Conservation (phyloP, 2,797 vertebrate species). For the Lithobates sylvaticus region DNA sequence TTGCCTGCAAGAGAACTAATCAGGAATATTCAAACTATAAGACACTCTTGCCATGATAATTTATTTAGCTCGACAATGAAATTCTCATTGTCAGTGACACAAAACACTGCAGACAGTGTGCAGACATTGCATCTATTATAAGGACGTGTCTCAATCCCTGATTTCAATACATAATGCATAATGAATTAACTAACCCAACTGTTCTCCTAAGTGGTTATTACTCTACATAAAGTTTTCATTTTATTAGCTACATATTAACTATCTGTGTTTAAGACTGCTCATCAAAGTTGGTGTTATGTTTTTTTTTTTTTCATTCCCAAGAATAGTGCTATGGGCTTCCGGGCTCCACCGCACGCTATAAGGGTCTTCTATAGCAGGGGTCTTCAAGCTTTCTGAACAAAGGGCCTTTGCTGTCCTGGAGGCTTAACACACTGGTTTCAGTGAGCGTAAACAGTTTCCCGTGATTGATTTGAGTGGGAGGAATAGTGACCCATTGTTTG, state of each 20-base stretch:
- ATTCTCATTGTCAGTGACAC: slow-evolving; percentile 56
- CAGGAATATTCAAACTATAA: slow-evolving; percentile 57
- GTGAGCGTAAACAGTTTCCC: too few species aligned
- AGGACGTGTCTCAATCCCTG: not conserved
- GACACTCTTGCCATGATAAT: slow-evolving; percentile 61
- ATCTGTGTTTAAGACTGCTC: not conserved
- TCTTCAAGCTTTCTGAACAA: too few species aligned
- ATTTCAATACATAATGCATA: slow-evolving; percentile 16
- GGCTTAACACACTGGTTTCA: too few species aligned
- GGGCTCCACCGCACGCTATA: not conserved
- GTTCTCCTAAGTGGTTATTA: not conserved
- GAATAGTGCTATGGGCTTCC: not conserved
- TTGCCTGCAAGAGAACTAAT: slow-evolving; percentile 59
- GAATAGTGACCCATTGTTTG: too few species aligned
- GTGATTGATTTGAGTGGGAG: too few species aligned
- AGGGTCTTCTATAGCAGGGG: not conserved
- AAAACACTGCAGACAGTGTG: slow-evolving; percentile 55
- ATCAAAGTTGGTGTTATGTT: not conserved
- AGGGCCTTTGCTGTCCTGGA: too few species aligned
- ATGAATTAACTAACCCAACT: slow-evolving; percentile 18
- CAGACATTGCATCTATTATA: slow-evolving; percentile 34
- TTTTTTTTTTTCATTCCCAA: not conserved
- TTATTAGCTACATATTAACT: not conserved
- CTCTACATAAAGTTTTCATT: not conserved
- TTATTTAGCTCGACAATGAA: slow-evolving; percentile 56